Evolutionary conservation across 2,113 vertebrate genomes (phyloP), one percentile per base, ranked within the genome.

Genomic region (Prietella phreatophila): DNA sequence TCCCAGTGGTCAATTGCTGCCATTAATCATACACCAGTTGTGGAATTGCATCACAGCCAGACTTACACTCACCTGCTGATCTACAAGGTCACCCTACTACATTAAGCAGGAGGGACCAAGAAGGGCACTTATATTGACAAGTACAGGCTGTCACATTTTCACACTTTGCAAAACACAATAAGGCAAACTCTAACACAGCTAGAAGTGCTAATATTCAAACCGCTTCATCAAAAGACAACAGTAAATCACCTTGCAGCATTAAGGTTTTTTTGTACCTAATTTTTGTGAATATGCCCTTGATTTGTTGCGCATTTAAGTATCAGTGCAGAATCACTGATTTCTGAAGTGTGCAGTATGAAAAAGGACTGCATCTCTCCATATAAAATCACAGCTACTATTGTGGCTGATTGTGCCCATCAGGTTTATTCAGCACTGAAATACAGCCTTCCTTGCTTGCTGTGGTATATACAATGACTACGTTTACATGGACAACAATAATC

Each of bases 81-180:
- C 71, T 84, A 79, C 87, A 84, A 84, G 87, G 86, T 87, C 80
- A 87, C 80, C 39, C 47, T 79, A 63, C 71, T 67, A 76, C 71
- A 88, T 39, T 39, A 61, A 78, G 58, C 82, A 76, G 25, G 47
- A 67, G 42, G 11, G 61, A 79, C 81, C 61, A 88, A 47, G 56
- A 84, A 84, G 78, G 61, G 58, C 63, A 56, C 61, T 81, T 87
- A 73, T 14, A 82, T 58, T 73, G 86, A 69, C 78, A 86, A 82
- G 86, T 20, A 47, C 0, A 82, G 25, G 13, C 65, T 73, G 65
- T 60, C 61, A 81, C 19, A 9, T 15, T 81, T 81, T 36, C 13
- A 10, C 13, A 13, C 17, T 53, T 33, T 81, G 27, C 19, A 36
- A 55, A 86, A 14, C 47, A 82, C 47, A 80, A 60, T 85, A 30